phyloP scores from a whole-genome alignment of 2,888 invertebrate genomes.

The Diarsia mendica region DNA sequence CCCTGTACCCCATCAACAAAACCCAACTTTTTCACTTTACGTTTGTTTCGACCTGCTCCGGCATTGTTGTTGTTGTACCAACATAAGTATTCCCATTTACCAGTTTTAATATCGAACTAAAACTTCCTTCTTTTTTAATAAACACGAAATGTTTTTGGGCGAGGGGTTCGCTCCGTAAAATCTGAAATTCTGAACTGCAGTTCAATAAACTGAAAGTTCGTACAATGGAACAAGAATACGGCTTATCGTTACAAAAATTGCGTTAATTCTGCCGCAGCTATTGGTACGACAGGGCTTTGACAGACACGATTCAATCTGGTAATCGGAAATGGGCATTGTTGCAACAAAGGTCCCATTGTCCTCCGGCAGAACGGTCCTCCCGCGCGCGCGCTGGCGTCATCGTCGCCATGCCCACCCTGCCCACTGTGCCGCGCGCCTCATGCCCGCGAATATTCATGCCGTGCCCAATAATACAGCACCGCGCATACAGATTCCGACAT shows the following conservation, averaged over 20 bases:
- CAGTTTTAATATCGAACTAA: slow-evolving; percentile 33
- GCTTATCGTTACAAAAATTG: slow-evolving; percentile 40
- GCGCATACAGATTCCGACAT: slow-evolving; percentile 61
- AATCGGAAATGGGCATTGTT: slow-evolving; percentile 90
- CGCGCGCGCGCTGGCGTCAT: slow-evolving; percentile 64
- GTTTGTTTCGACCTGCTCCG: slow-evolving; percentile 45
- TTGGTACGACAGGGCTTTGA: slow-evolving; percentile 83
- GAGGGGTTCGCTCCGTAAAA: not conserved
- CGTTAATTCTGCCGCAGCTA: slow-evolving; percentile 70
- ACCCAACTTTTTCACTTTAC: slow-evolving; percentile 53
- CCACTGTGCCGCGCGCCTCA: slow-evolving; percentile 53
- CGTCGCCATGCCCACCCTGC: slow-evolving; percentile 1
- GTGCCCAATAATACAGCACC: slow-evolving; percentile 66
- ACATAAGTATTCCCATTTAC: slow-evolving; percentile 35
- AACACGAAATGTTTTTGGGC: slow-evolving; percentile 15
- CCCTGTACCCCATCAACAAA: slow-evolving; percentile 25
- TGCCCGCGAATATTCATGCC: slow-evolving; percentile 79
- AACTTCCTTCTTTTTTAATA: slow-evolving; percentile 37
- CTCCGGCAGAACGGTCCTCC: slow-evolving; percentile 64
- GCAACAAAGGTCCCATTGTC: slow-evolving; percentile 88
- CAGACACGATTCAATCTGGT: slow-evolving; percentile 88
- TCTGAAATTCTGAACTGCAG: slow-evolving; percentile 19
- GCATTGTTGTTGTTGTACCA: slow-evolving; percentile 41
- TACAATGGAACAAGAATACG: not conserved
- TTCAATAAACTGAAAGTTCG: not conserved